A percentile compares a stretch with the other conserved stretches of the same genome.
Conservation (phyloP, 2,113 vertebrate species). For the Oreochromis spilurus region DNA sequence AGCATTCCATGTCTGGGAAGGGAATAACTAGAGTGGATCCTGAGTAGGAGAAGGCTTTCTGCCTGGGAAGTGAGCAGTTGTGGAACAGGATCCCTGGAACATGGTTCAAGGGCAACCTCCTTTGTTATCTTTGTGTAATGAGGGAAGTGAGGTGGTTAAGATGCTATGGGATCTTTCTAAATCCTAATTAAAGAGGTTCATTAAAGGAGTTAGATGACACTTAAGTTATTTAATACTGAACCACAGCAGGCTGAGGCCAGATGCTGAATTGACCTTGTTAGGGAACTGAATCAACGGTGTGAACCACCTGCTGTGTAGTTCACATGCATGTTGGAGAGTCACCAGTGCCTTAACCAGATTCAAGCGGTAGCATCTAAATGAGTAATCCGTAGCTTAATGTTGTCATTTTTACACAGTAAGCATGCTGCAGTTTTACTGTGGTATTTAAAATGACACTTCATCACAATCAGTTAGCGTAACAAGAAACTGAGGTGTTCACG, state of each 20-base stretch:
- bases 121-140: neutral
- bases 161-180: neutral
- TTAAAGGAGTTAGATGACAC: neutral
- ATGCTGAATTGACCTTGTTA: neutral
- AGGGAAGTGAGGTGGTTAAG: neutral
- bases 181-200: conserved; percentile 15
- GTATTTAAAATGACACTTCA: conserved; percentile 31
- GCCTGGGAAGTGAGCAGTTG: neutral
- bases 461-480: neutral
- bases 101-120: neutral
- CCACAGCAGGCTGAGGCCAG: conserved; percentile 5
- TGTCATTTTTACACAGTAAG: neutral
- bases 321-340: neutral
- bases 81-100: neutral
- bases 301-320: neutral
- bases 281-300: neutral
- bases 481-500: neutral
- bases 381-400: neutral
- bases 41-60: neutral
- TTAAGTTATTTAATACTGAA: neutral
- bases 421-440: neutral
- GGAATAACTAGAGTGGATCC: neutral
- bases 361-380: neutral
- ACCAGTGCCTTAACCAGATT: neutral
- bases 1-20: conserved; percentile 45